Percentiles rank a stretch among this genome's conserved stretches.
Evolutionary conservation across 2,113 vertebrate genomes (phyloP).

Genomic region (Chinchilla lanigera): DNA sequence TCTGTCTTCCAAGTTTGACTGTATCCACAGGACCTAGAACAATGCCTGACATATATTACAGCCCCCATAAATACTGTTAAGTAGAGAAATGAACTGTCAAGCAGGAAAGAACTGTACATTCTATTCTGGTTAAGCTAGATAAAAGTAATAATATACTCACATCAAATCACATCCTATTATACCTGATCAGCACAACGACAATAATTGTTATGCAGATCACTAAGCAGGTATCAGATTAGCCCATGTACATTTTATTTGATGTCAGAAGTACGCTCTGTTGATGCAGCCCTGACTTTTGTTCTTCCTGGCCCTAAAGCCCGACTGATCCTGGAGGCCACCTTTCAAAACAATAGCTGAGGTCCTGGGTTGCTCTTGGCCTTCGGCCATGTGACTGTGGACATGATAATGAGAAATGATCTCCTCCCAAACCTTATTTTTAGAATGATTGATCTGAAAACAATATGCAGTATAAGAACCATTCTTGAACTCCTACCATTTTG

Average conservation of each 20-base stretch:
- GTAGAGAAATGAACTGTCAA: conserved; percentile 57
- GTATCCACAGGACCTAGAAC: neutral
- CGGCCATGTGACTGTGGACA: neutral
- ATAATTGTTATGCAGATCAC: conserved; percentile 47
- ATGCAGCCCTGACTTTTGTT: neutral
- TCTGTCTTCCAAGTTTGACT: neutral
- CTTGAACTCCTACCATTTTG: no score
- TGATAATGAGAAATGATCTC: neutral
- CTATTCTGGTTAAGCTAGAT: conserved; percentile 52
- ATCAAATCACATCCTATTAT: conserved; percentile 48
- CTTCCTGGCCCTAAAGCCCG: neutral
- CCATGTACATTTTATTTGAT: conserved; percentile 42
- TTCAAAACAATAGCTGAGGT: neutral
- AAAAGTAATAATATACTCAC: conserved; percentile 61
- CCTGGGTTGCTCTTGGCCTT: neutral
- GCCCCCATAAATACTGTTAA: conserved; percentile 26
- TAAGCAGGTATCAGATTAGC: conserved; percentile 64
- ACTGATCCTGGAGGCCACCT: neutral
- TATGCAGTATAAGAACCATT: no score
- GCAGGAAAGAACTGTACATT: conserved; percentile 63
- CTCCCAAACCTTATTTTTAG: neutral
- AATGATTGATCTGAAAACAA: no score
- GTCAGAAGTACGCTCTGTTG: conserved; percentile 15
- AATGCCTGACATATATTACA: neutral
- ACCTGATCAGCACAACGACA: neutral